Percentiles rank a stretch among this genome's conserved stretches.
Evolutionary conservation across 2,797 vertebrate species (phyloP).

Genomic region (Esox lucius): DNA sequence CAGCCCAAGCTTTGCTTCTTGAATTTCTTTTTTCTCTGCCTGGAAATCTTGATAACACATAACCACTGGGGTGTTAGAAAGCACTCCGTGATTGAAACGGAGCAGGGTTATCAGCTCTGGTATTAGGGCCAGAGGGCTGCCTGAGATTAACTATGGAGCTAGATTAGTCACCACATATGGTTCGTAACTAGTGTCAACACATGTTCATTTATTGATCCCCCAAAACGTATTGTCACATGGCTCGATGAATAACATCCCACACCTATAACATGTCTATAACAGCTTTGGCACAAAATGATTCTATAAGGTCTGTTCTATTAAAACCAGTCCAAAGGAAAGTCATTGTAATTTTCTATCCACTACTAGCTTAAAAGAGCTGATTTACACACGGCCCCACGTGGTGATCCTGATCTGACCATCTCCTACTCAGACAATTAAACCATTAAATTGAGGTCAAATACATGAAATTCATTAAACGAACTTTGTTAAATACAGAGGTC

Average conservation of each 20-base stretch:
- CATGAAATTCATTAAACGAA: neutral
- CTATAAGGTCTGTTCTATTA: neutral
- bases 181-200: neutral
- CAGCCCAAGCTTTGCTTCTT: neutral
- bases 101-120: neutral
- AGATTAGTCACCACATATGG: neutral
- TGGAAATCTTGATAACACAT: neutral
- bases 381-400: neutral
- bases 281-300: neutral
- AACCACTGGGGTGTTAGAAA: neutral
- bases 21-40: neutral
- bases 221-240: neutral
- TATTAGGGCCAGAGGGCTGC: neutral
- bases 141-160: neutral
- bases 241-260: neutral
- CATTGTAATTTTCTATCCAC: neutral
- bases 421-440: neutral
- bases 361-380: neutral
- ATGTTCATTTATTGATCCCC: neutral
- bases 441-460: neutral
- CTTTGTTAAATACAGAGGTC: neutral
- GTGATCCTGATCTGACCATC: neutral
- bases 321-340: neutral
- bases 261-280: neutral
- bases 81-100: neutral